Base-by-base conservation (phyloP, 2,113 vertebrate species). In the Carassius gibelio region DNA sequence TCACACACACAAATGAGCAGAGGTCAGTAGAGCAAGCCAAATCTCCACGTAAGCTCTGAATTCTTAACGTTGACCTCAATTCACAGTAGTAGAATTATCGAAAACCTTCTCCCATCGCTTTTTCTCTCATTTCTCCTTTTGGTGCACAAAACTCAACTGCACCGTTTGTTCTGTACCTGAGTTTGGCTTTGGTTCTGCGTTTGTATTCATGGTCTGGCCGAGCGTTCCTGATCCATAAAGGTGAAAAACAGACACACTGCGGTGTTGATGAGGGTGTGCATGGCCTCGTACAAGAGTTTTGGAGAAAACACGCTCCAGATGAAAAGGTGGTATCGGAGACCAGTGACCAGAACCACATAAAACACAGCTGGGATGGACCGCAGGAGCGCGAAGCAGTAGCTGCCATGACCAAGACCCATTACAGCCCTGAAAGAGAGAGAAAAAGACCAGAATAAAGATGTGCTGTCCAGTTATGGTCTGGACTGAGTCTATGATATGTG, bases 271-370 rank as follows among this genome's bases (percentile, higher is more conserved):
- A 99, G 93, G 19, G 96, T 93, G 30, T 95, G 97, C 91, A 96
- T 91, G n/a, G 96, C 96, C 92, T 99, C 98, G 0, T 99, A 99
- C 3, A 99, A 96, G 0, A 99, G 93, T 87, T 99, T 99, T 1
- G 98, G 98, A 0, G 98, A 99, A 90, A 99, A 99, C 62, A 99
- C 98, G 0, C 97, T 99, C 98, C 98, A 99, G 89, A 99, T 98
- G 91, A 99, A 99, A 59, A 99, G 93, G 88, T 99, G 98, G 88
- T 99, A 97, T n/a, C 98, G 96, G 86, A 99, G 94, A 10, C 91
- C 91, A 0, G 97, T 98, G 17, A 98, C 94, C 91, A 99, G 84
- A 66, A 98, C 80, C 9, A 99, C 85, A 84, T 99, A 99, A 19
- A 93, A 84, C 0, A 95, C 94, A 0, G 94, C 94, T 0, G 98